Base-by-base conservation (phyloP, 2,797 vertebrate genomes). In the Epinephelus coioides region DNA sequence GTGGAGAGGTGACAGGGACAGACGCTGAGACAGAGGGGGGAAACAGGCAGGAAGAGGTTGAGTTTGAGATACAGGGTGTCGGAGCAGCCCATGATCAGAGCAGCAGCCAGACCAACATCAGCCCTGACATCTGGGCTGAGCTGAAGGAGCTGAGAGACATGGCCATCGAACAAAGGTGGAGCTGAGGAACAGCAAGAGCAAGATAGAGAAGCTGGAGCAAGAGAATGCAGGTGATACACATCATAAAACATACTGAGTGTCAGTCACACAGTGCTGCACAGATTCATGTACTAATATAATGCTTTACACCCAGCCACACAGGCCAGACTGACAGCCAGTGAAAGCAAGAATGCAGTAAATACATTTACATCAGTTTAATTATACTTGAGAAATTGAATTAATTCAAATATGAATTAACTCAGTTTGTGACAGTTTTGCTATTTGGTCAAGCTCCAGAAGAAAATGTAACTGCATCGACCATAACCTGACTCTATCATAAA, bases 91-190 rank as follows among this genome's bases (percentile, higher is more conserved):
- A 2, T 19, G 62, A 60, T 40, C 47, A 55, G 44, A 64, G 21
- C 25, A 47, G 65, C 44, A 49, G 25, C 8, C 21, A 47, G 50
- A 44, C 10, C 6, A 18, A 13, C 60, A 23, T 53, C 72, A 69
- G 2, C 15, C 3, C 50, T 23, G 61, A 78, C 12, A 9, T 86
- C 23, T 75, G 75, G 80, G 0, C 38, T 30, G 71, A 81, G 40
- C 79, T 85, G 62, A 78, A 60, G 27, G 46, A 71, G 62, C 46
- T 82, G 59, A 86, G 73, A 73, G 56, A 69, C 67, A 78, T 73
- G 66, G 66, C 18, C 44, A 56, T 78, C 0, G n/a, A 74, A 27
- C 78, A 67, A 23, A 23, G 23, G 23, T 23, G 23, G 23, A 23
- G 23, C 23, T 23, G 23, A 23, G 23, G 23, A 23, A 23, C 23